Conservation (phyloP, 2,888 invertebrate species). For the Drosophila pegasa region DNA sequence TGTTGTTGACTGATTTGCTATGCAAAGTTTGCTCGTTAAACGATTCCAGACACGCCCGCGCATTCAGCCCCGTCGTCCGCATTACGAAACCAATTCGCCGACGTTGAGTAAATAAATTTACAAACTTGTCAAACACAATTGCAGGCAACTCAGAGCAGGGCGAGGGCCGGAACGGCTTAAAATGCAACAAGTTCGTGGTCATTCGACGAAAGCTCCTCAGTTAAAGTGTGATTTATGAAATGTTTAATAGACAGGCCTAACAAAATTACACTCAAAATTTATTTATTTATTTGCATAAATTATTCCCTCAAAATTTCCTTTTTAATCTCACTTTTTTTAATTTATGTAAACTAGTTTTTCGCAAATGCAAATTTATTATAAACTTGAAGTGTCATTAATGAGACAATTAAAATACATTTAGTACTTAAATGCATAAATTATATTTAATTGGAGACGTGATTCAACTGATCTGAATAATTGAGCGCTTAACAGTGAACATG, state of each 20-base stretch:
- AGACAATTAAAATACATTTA: slow-evolving; percentile 5
- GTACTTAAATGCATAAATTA: slow-evolving; percentile 2
- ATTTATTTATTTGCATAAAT: background rate
- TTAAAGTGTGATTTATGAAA: background rate
- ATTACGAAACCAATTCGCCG: slow-evolving; percentile 22
- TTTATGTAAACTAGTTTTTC: slow-evolving; percentile 1
- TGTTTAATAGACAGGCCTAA: background rate
- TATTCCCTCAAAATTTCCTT: background rate
- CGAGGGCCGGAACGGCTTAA: background rate
- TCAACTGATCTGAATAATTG: background rate
- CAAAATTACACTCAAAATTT: background rate
- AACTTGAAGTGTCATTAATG: slow-evolving; percentile 10
- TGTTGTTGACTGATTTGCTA: slow-evolving; percentile 7
- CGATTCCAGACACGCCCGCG: slow-evolving; percentile 27
- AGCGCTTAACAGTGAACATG: background rate
- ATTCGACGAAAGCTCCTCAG: background rate
- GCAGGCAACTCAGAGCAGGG: background rate
- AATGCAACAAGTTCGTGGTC: slow-evolving; percentile 2
- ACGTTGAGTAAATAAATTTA: slow-evolving; percentile 17
- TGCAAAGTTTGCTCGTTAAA: slow-evolving; percentile 14
- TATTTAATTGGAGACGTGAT: slow-evolving; percentile 14
- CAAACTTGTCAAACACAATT: slow-evolving; percentile 14
- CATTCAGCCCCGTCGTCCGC: slow-evolving; percentile 1
- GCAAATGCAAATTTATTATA: background rate
- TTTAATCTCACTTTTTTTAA: background rate